A percentile compares a stretch with the other conserved stretches of the same genome.
Conservation (phyloP, 2,113 vertebrate species). For the Ciconia stormi region DNA sequence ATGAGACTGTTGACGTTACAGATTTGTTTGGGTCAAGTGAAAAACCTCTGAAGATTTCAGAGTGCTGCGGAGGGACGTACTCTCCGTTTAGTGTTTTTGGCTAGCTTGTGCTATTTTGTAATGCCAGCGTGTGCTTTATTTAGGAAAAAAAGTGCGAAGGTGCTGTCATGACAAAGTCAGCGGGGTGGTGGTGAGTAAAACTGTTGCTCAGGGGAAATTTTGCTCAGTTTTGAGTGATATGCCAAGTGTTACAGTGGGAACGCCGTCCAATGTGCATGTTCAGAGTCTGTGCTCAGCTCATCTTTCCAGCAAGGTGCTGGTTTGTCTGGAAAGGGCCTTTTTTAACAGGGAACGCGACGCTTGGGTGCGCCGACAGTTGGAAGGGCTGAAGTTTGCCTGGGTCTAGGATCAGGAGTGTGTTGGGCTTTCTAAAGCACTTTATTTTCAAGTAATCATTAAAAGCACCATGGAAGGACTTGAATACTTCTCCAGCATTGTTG, state of each 20-base stretch:
- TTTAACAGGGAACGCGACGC: neutral
- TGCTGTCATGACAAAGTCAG: neutral
- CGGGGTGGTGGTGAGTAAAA: neutral
- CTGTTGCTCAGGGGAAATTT: conserved; percentile 6
- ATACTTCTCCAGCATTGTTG: rapidly evolving
- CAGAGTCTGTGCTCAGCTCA: neutral
- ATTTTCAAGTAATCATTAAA: neutral
- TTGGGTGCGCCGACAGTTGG: neutral
- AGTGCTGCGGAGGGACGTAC: neutral
- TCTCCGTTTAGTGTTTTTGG: neutral
- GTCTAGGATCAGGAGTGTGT: neutral
- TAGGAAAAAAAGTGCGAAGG: neutral
- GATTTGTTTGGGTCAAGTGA: conserved; percentile 42
- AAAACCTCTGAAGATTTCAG: neutral
- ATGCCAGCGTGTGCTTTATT: neutral
- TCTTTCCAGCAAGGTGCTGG: neutral
- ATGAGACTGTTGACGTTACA: neutral
- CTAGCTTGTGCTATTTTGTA: neutral
- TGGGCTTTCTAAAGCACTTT: neutral
- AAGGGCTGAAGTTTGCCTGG: neutral
- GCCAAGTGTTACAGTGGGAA: neutral
- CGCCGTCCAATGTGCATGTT: neutral
- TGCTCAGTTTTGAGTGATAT: conserved; percentile 24
- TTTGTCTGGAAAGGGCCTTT: neutral
- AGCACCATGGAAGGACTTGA: neutral